phyloP scores from a whole-genome alignment of 2,113 vertebrate genomes.

The Ailuropoda melanoleuca region DNA sequence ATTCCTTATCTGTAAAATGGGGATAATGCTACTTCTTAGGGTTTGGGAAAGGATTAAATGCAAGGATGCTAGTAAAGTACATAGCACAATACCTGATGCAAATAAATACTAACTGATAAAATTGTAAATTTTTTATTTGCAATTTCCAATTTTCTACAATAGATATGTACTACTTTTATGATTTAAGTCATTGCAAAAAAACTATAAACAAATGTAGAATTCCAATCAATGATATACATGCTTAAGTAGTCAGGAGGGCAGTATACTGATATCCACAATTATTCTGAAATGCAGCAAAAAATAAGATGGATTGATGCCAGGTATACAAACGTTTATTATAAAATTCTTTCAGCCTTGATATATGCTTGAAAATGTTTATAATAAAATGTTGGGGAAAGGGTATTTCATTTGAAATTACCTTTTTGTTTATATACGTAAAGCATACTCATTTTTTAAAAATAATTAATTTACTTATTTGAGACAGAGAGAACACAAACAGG shows the following conservation, averaged over 20 bases:
- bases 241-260: not conserved
- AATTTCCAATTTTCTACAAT: not conserved
- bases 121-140: not conserved
- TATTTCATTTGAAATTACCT: not conserved
- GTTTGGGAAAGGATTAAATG: not conserved
- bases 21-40: not conserved
- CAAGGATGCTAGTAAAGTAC: not conserved
- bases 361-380: not conserved
- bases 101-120: not conserved
- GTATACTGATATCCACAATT: not conserved
- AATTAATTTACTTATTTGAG: too few species aligned
- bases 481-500: too few species aligned
- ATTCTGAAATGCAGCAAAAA: slow-evolving; percentile 7
- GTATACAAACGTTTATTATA: not conserved
- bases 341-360: not conserved
- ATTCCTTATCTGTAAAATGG: not conserved
- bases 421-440: not conserved
- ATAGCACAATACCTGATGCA: not conserved
- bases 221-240: not conserved
- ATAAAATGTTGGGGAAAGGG: not conserved
- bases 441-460: not conserved
- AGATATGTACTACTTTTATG: not conserved
- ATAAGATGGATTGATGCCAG: not conserved
- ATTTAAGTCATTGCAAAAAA: not conserved
- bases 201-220: not conserved